Base-by-base conservation (phyloP, 2,888 invertebrate genomes). In the Pyrgus malvae region DNA sequence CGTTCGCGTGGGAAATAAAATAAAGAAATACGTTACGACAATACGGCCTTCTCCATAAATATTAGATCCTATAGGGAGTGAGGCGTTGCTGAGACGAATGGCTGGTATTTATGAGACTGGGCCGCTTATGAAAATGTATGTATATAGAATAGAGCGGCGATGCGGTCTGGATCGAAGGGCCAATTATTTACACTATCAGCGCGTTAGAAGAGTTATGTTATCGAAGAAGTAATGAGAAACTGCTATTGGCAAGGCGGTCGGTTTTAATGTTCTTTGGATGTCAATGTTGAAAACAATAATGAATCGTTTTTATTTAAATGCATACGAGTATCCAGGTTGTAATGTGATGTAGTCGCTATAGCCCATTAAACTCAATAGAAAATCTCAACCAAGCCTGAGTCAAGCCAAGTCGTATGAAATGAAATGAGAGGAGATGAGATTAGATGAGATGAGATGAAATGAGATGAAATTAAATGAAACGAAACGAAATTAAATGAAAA, bases 51-150 rank as follows among this genome's bases (percentile, higher is more conserved):
- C 60, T 65, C 66, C 66, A 76, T 80, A 75, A 80, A 80, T 80
- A 80, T 77, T 78, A 78, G 68, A 78, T 70, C 72, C 72, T 72
- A 76, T 74, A 69, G 71, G 64, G 65, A 21, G 61, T 60, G 60
- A 57, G 60, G 56, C 53, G 63, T 55, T 45, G 48, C 48, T 56
- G 62, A 68, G 69, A 69, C 63, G 62, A 60, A 66, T 65, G 63
- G 62, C 54, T 48, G 51, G 59, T 56, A 59, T 60, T 56, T 61
- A 54, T 46, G 40, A 54, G 46, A 46, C 60, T 21, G 51, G 44
- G 62, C 62, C 66, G 68, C 67, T 76, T 72, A 76, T 76, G 73
- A 76, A 74, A 73, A 77, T 71, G 70, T 76, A 75, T 51, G 51
- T 51, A 44, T 44, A 53, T 37, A 45, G 38, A 45, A 53, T 45